Percentiles rank a stretch among this genome's conserved stretches.
phyloP scores from a whole-genome alignment of 2,797 vertebrate species.

The Australoheros facetus region DNA sequence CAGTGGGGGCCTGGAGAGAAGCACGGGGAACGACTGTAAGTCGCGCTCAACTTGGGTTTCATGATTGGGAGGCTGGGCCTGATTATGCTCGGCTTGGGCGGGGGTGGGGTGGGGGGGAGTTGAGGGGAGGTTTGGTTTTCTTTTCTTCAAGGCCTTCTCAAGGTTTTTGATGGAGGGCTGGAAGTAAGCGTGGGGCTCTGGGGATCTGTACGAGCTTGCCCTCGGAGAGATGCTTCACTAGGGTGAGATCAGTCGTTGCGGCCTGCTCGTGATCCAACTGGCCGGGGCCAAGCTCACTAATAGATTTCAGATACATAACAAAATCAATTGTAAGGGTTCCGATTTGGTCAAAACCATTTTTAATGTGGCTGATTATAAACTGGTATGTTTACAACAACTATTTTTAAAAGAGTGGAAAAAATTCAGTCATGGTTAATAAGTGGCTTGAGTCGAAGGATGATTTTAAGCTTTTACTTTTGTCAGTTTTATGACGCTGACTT shows the following conservation, averaged over 20 bases:
- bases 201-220: conserved; percentile 36
- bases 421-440: conserved; percentile 12
- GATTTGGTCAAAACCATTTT: conserved; percentile 41
- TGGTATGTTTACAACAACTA: conserved; percentile 15
- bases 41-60: conserved; percentile 80
- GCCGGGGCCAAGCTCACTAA: conserved; percentile 47
- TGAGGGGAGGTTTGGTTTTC: conserved; percentile 52
- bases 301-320: conserved; percentile 65
- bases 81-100: conserved; percentile 73
- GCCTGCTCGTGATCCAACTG: conserved; percentile 36
- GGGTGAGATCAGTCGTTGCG: conserved; percentile 60
- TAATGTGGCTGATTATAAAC: conserved; percentile 35
- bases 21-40: conserved; percentile 66
- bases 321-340: conserved; percentile 60
- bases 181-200: conserved; percentile 39
- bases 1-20: conserved; percentile 69
- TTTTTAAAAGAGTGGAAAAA: conserved; percentile 11
- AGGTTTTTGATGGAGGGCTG: conserved; percentile 64
- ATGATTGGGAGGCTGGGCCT: conserved; percentile 82
- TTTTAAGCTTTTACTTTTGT: conserved; percentile 1
- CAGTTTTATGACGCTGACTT: conserved; percentile 5
- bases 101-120: background rate
- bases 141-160: conserved; percentile 77
- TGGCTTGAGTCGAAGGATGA: background rate
- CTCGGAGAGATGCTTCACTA: conserved; percentile 53